Percentiles rank a stretch among this genome's conserved stretches.
Evolutionary conservation across 2,888 invertebrate genomes (phyloP).

Genomic region (Phaonia tiefii): DNA sequence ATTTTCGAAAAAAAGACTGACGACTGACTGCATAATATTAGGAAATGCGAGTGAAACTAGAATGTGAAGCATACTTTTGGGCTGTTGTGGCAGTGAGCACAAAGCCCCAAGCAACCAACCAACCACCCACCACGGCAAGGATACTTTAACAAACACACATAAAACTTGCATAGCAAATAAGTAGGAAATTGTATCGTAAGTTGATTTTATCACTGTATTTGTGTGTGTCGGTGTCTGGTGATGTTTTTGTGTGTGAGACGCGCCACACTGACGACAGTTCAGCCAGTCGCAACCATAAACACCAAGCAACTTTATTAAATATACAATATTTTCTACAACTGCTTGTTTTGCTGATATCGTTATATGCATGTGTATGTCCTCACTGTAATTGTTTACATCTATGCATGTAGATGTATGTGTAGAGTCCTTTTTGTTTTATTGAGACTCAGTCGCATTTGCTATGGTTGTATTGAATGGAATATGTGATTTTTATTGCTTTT

Average conservation of each 20-base stretch:
- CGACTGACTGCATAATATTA: slow-evolving; percentile 2
- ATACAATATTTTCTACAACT: slow-evolving; percentile 25
- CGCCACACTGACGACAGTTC: slow-evolving; percentile 62
- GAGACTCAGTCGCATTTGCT: slow-evolving; percentile 39
- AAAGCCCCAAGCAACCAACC: not conserved
- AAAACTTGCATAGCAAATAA: slow-evolving; percentile 23
- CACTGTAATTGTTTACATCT: slow-evolving; percentile 31
- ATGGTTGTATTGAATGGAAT: slow-evolving; percentile 35
- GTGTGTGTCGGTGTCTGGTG: slow-evolving; percentile 19
- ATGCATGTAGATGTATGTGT: not conserved
- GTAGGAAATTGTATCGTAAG: too few species aligned
- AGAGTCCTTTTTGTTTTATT: slow-evolving; percentile 35
- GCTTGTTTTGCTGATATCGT: slow-evolving; percentile 22
- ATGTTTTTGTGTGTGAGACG: slow-evolving; percentile 49
- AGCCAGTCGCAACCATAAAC: slow-evolving; percentile 55
- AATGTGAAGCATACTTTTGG: slow-evolving; percentile 55
- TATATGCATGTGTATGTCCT: slow-evolving; percentile 38
- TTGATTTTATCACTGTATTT: not conserved
- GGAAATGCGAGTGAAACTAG: not conserved
- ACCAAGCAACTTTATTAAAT: slow-evolving; percentile 57
- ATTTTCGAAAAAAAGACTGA: not conserved
- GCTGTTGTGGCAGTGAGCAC: slow-evolving; percentile 25
- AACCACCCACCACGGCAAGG: not conserved
- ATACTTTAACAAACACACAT: slow-evolving; percentile 29
- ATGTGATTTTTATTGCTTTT: slow-evolving; percentile 62